Percentiles rank a stretch among this genome's conserved stretches.
phyloP scores from a whole-genome alignment of 2,113 vertebrate species.

The Chrysemys picta region DNA sequence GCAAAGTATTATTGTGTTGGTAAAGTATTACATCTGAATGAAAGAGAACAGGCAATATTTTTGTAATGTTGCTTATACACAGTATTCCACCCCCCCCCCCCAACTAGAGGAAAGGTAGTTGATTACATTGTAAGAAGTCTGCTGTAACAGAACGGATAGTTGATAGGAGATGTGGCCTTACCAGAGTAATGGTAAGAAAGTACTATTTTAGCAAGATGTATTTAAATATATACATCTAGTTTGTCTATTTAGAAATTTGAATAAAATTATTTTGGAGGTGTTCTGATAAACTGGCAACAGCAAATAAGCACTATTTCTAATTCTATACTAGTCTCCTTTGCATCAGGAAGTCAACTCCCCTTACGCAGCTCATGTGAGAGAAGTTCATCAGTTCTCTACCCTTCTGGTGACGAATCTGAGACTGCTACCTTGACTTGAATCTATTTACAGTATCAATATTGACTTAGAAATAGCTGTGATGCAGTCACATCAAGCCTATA shows the following conservation, averaged over 20 bases:
- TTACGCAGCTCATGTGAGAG: neutral
- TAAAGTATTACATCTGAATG: rapidly evolving
- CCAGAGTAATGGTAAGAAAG: neutral
- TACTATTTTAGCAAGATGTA: neutral
- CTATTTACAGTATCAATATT: rapidly evolving
- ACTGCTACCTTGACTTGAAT: neutral
- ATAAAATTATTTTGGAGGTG: neutral
- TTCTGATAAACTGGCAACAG: neutral
- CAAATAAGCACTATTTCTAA: rapidly evolving
- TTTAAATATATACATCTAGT: neutral
- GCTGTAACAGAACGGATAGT: neutral
- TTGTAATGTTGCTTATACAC: rapidly evolving
- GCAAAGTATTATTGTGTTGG: rapidly evolving
- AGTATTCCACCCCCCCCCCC: neutral
- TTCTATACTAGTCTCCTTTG: neutral
- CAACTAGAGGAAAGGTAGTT: neutral
- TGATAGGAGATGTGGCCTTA: neutral
- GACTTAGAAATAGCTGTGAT: neutral
- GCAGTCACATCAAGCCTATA: neutral
- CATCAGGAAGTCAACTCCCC: neutral
- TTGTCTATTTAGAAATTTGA: neutral
- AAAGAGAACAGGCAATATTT: neutral
- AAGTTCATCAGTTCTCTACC: neutral
- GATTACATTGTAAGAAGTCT: neutral
- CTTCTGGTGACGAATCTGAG: neutral